These are phyloP conservation scores for Chrysopa pallens DNA, from an alignment of 1,140 invertebrate species.

Conservation along the genomic window DNA sequence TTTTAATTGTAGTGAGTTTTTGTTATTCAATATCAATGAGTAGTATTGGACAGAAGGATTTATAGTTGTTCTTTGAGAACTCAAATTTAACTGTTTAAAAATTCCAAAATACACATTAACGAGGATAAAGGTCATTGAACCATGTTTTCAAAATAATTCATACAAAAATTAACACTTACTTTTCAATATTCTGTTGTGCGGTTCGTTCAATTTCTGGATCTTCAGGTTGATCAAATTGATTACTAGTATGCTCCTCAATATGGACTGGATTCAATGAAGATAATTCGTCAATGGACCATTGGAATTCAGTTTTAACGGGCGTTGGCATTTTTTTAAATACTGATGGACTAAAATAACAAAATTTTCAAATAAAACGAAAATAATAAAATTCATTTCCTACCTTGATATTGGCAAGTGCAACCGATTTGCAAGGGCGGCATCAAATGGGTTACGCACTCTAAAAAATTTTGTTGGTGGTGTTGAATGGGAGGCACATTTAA, in stretches of 20 bases:
- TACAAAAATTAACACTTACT: neutral
- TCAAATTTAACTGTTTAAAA: no score
- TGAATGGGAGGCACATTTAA: neutral
- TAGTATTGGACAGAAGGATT: no score
- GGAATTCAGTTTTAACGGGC: conserved; percentile 15
- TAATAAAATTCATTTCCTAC: conserved; percentile 6
- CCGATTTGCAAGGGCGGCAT: conserved; percentile 14
- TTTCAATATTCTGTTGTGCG: conserved; percentile 18
- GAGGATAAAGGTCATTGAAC: no score
- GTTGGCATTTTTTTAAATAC: conserved; percentile 14
- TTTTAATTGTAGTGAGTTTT: no score
- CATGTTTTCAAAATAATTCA: no score
- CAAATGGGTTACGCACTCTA: conserved; percentile 19
- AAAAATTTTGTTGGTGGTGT: neutral
- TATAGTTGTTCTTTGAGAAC: no score
- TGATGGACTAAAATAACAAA: conserved; percentile 13
- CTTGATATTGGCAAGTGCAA: conserved; percentile 17
- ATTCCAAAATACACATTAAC: no score
- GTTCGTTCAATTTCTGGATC: conserved; percentile 12
- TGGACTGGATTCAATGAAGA: conserved; percentile 18
- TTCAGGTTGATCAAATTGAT: conserved; percentile 13
- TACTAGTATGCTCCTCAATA: conserved; percentile 15
- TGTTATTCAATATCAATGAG: no score
- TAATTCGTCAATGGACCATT: conserved; percentile 20
- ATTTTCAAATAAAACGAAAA: conserved; percentile 5